phyloP scores from a whole-genome alignment of 2,888 invertebrate genomes.

The Euspilapteryx auroguttella region DNA sequence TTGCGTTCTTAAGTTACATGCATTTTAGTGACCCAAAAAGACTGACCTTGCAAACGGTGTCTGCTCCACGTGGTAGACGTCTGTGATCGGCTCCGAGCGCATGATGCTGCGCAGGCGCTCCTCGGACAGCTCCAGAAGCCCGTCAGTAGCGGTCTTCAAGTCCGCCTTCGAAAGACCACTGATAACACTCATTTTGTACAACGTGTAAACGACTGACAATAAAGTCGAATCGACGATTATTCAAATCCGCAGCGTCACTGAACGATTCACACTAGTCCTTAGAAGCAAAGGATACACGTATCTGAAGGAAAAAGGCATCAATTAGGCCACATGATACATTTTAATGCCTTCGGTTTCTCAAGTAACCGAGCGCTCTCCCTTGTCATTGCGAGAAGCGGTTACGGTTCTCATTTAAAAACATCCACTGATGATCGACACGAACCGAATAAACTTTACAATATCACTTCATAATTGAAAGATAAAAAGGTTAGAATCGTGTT shows the following conservation, averaged over 20 bases:
- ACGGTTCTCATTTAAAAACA: constrained; percentile 40
- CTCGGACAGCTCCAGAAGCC: constrained; percentile 72
- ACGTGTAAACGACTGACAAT: constrained; percentile 31
- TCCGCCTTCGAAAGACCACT: constrained; percentile 59
- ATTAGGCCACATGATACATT: constrained; percentile 57
- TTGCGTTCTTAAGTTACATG: too few species aligned
- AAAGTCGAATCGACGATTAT: constrained; percentile 26
- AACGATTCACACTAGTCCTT: constrained; percentile 53
- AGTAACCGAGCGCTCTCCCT: constrained; percentile 55
- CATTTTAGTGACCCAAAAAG: too few species aligned
- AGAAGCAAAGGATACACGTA: constrained; percentile 53
- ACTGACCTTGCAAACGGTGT: constrained; percentile 83
- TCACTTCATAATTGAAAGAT: constrained; percentile 42
- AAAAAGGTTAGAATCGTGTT: constrained; percentile 52
- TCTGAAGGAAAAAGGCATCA: constrained; percentile 39
- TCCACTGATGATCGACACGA: constrained; percentile 44
- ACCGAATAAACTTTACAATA: constrained; percentile 47
- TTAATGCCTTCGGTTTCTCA: constrained; percentile 57
- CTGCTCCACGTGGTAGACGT: constrained; percentile 79
- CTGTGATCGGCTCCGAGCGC: constrained; percentile 73
- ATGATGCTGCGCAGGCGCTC: constrained; percentile 69
- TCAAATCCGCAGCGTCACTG: constrained; percentile 39
- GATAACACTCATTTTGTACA: constrained; percentile 55
- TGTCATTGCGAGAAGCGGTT: constrained; percentile 60
- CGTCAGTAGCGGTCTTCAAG: constrained; percentile 66